Conservation (phyloP, 2,888 invertebrate species). For the Lycaena phlaeas region DNA sequence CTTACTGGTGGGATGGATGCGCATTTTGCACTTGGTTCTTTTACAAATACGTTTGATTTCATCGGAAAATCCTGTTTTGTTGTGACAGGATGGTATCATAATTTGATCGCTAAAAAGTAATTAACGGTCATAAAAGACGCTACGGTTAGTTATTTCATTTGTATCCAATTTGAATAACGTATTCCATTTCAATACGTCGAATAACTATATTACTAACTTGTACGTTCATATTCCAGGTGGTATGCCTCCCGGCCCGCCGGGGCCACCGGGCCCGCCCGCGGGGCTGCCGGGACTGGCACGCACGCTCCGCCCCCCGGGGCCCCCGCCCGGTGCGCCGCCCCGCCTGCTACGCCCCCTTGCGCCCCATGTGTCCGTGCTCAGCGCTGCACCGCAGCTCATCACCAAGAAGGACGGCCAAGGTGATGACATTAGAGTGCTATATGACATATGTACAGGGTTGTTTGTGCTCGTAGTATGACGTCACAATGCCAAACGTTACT, state of each 20-base stretch:
- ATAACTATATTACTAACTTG: too few relatives aligned
- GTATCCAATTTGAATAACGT: too few relatives aligned
- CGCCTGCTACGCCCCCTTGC: conserved; percentile 72
- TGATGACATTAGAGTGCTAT: conserved; percentile 16
- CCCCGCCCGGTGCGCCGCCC: conserved; percentile 79
- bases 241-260: conserved; percentile 9
- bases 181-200: too few relatives aligned
- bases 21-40: too few relatives aligned
- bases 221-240: conserved; percentile 14
- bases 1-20: too few relatives aligned
- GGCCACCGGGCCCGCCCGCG: conserved; percentile 28
- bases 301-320: conserved; percentile 70
- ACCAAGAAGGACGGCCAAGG: conserved; percentile 78
- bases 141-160: too few relatives aligned
- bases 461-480: background rate
- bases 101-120: too few relatives aligned
- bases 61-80: too few relatives aligned
- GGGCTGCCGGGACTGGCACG: conserved; percentile 44
- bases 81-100: too few relatives aligned
- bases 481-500: background rate
- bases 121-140: too few relatives aligned
- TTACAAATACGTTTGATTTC: too few relatives aligned
- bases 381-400: conserved; percentile 87
- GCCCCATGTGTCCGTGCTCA: conserved; percentile 81
- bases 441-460: background rate